A percentile compares a stretch with the other conserved stretches of the same genome.
Evolutionary conservation across 2,797 vertebrate species (phyloP).

Genomic region (Leptatherina wallacei): DNA sequence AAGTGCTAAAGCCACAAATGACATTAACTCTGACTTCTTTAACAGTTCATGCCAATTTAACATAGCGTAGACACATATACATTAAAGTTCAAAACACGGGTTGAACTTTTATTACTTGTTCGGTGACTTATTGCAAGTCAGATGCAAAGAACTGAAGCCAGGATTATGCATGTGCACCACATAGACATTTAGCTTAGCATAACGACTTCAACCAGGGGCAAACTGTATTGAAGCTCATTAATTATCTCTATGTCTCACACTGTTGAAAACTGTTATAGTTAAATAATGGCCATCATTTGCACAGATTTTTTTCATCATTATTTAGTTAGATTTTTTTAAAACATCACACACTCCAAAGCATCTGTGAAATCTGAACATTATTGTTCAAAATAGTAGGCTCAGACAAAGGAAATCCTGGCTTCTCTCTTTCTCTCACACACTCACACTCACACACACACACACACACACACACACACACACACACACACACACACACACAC

Average conservation of each 20-base stretch:
- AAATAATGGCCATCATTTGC: not conserved
- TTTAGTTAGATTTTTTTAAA: not conserved
- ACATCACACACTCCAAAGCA: not conserved
- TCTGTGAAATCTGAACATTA: slow-evolving; percentile 23
- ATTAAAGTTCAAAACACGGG: not conserved
- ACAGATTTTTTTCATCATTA: not conserved
- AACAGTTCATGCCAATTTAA: not conserved
- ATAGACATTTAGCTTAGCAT: not conserved
- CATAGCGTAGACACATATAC: not conserved
- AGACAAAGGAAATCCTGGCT: slow-evolving; percentile 41
- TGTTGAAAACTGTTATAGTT: not conserved
- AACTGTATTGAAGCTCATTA: not conserved
- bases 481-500: slow-evolving; percentile 12
- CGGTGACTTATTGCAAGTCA: not conserved
- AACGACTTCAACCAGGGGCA: not conserved
- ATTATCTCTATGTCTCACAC: not conserved
- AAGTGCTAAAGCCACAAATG: slow-evolving; percentile 16
- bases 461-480: not conserved
- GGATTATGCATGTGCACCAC: not conserved
- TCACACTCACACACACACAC: slow-evolving; percentile 41
- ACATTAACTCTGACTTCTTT: slow-evolving; percentile 11
- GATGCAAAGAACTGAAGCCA: not conserved
- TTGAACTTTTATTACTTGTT: not conserved
- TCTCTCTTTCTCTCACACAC: too few relatives aligned
- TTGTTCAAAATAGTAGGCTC: slow-evolving; percentile 24